Evolutionary conservation across 2,113 vertebrate genomes (phyloP), one percentile per base, ranked within the genome.

Genomic region (Dicaeum eximium): DNA sequence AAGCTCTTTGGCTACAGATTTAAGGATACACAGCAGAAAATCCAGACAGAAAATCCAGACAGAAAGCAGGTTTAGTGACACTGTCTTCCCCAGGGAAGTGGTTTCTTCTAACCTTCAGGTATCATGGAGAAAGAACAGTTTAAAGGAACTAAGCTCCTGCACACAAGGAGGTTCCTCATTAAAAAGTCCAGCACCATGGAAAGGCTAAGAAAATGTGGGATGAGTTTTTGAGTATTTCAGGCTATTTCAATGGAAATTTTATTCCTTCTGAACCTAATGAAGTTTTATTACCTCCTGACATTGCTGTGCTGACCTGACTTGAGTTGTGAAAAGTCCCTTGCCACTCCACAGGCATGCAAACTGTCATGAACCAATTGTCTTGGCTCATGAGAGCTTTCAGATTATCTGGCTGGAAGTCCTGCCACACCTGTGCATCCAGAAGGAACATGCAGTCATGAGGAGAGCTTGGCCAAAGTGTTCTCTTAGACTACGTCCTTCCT

Each of bases 401-500:
- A 42, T 54, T 22, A 72, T 44, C n/a, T 75, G 27, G 33, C 19
- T 66, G 19, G 66, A 71, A 75, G 11, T 54, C 24, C 12, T 0
- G 0, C 3, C 21, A 35, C 1, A 35, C 13, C 20, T 25, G 9
- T 15, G 24, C 28, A 66, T 37, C 7, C n/a, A 88, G 40, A 47
- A 67, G 37, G 40, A 33, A 6, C 15, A 2, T 23, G 7, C 7
- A 82, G 30, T 61, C 58, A 54, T 11, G 15, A 83, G 47, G 8
- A 53, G 9, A 71, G 16, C 8, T 66, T 38, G 7, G 11, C 56
- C 42, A 86, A 37, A 37, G 1, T 24, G 8, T 47, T 10, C 13
- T 57, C 31, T 56, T 42, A 65, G 12, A 10, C 10, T 53, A 13
- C 0, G 0, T 51, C 16, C 18, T 73, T 73, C 21, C 15, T 23